Base-by-base conservation (phyloP, 2,888 invertebrate species). In the Ennomos erosarius region DNA sequence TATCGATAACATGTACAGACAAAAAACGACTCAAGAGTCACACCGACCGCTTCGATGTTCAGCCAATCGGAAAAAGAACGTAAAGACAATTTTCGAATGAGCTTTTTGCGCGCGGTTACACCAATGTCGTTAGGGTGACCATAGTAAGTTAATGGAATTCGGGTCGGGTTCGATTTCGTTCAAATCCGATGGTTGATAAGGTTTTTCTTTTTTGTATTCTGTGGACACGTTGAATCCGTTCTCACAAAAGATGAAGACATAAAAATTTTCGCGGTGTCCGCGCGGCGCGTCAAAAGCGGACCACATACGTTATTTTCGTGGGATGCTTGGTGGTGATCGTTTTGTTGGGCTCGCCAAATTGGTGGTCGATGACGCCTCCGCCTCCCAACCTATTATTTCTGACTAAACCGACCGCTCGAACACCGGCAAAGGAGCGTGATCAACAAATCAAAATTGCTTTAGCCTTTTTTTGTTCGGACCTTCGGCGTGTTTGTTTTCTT, bases 231-330 rank as follows among this genome's bases (percentile, higher is more conserved):
- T 75, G 83, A 77, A 76, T 81, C 74, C 68, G 75, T 87, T 90
- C 89, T 85, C 89, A 86, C 85, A 79, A 82, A 71, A 73, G 81
- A 92, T 92, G 88, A 91, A 92, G 92, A 92, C 91, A 89, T 92
- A 91, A 90, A 89, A 87, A 87, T 90, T 85, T 87, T 81, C 81
- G 80, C 53, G 65, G 61, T 62, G 65, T 62, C 50, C 59, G 72
- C 65, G 85, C 90, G 91, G 90, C 82, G 81, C 81, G 81, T 88
- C 90, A 87, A 90, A 90, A 77, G 81, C 62, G 71, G 87, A 87
- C 90, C 90, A 87, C 91, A 89, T 88, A 80, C 85, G 84, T 84
- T 85, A 88, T 87, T 81, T 83, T 79, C 76, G 80, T 81, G 80
- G 69, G 79, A 73, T 76, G 73, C 84, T 83, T 78, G 79, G 77